phyloP scores from a whole-genome alignment of 2,797 vertebrate species.

The Aphelocoma californica region DNA sequence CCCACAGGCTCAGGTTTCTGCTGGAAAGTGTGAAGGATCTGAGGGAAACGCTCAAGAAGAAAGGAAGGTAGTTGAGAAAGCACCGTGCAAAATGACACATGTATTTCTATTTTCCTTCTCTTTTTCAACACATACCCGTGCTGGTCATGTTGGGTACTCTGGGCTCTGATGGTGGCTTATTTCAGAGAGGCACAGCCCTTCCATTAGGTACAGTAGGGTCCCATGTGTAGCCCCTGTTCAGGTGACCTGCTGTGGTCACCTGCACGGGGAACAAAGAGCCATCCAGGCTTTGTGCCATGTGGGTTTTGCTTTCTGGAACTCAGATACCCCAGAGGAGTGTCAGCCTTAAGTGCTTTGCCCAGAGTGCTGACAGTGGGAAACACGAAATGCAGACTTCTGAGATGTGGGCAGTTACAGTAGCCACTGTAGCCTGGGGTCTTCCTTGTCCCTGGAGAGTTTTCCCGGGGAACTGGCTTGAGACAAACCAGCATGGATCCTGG shows the following conservation, averaged over 20 bases:
- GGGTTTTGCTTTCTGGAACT: neutral
- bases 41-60: slow-evolving; percentile 72
- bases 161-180: neutral
- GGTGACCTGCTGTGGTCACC: neutral
- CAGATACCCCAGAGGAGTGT: fast-evolving
- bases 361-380: neutral
- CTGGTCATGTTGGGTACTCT: neutral
- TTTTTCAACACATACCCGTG: fast-evolving
- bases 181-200: neutral
- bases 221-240: neutral
- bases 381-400: fast-evolving
- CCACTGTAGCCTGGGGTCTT: neutral
- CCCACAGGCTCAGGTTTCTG: slow-evolving; percentile 80
- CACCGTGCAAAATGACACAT: fast-evolving
- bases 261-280: neutral
- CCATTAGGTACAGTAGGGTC: fast-evolving
- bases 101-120: fast-evolving
- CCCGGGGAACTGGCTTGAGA: neutral
- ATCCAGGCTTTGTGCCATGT: fast-evolving
- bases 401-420: neutral
- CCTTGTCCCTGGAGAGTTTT: neutral
- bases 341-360: neutral
- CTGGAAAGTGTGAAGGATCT: slow-evolving; percentile 81
- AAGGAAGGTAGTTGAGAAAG: slow-evolving; percentile 76
- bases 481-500: neutral